Evolutionary conservation across 2,113 vertebrate species (phyloP), one percentile per base, ranked within the genome.

Genomic region (Stegastes partitus): DNA sequence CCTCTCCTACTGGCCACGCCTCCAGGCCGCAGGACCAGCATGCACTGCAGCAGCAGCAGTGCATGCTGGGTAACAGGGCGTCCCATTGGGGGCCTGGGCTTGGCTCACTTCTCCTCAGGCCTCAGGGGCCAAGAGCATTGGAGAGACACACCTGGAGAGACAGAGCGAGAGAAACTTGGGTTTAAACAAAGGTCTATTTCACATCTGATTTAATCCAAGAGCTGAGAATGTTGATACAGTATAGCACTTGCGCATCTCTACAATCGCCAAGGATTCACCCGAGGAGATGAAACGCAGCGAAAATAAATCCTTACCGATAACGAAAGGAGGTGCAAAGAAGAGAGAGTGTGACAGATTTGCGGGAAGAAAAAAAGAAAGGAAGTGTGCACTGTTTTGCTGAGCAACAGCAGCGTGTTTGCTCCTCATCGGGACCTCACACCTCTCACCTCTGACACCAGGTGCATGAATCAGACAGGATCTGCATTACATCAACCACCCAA

Each of bases 11-110:
- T 23, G 37, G 84, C 87, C 84, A 89, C 89, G 58, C 83, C 84
- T 71, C 82, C 87, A 50, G 86, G 88, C 75, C 88, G 49, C n/a
- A 96, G 88, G 83, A 93, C 93, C 90, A 97, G 92, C 81, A 95
- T 78, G 59, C 95, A 96, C 92, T 96, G 92, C 92, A 95, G 90
- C 14, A 95, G 94, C 86, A 97, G 89, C 67, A 98, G 94, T 84
- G 92, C 95, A 92, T 94, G 93, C 26, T 87, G 84, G 47, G 95
- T 64, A 72, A 95, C 75, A 49, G 90, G 89, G 83, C 82, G 90
- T 91, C 93, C 91, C 95, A 95, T 94, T 19, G 88, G 87, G 91
- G 92, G 87, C 91, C 91, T 81, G 54, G 73, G 89, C 85, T 88
- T 82, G 25, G 85, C 81, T 93, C 80, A 81, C 92, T 94, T 81